Percentiles rank a stretch among this genome's conserved stretches.
phyloP scores from a whole-genome alignment of 2,888 invertebrate species.

The Perdita meconis region DNA sequence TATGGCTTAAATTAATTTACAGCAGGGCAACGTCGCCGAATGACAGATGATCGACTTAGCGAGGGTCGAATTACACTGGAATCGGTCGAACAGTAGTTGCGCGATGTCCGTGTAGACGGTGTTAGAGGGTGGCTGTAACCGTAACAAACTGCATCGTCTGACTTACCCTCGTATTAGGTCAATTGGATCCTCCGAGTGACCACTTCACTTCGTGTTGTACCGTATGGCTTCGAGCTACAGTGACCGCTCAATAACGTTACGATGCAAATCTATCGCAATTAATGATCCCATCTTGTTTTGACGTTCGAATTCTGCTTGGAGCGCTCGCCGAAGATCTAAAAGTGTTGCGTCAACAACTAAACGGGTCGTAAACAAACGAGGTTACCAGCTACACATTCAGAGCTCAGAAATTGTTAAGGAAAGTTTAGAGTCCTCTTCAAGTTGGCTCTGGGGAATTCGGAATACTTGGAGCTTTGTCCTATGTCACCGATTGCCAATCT shows the following conservation, averaged over 20 bases:
- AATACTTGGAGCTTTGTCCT: no score
- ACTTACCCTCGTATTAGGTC: constrained; percentile 30
- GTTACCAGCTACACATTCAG: no score
- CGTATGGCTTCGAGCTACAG: background rate
- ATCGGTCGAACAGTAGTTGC: constrained; percentile 36
- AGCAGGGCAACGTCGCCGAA: constrained; percentile 29
- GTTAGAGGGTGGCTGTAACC: background rate
- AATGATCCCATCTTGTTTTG: background rate
- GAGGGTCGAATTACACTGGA: constrained; percentile 41
- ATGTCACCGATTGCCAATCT: no score
- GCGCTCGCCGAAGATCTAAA: background rate
- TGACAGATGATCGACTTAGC: constrained; percentile 44
- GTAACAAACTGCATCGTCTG: background rate
- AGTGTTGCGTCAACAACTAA: background rate
- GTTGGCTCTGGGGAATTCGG: no score
- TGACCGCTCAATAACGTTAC: background rate
- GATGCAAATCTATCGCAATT: background rate
- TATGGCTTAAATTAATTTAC: constrained; percentile 36
- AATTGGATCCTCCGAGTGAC: constrained; percentile 29
- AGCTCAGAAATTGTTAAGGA: no score
- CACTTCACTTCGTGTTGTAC: constrained; percentile 8
- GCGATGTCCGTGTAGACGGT: constrained; percentile 26
- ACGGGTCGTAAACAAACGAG: no score
- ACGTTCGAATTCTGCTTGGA: background rate
- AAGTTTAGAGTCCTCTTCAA: no score